Percentiles rank a stretch among this genome's conserved stretches.
Evolutionary conservation across 2,888 invertebrate species (phyloP).

Genomic region (Cantharis flavilabris): DNA sequence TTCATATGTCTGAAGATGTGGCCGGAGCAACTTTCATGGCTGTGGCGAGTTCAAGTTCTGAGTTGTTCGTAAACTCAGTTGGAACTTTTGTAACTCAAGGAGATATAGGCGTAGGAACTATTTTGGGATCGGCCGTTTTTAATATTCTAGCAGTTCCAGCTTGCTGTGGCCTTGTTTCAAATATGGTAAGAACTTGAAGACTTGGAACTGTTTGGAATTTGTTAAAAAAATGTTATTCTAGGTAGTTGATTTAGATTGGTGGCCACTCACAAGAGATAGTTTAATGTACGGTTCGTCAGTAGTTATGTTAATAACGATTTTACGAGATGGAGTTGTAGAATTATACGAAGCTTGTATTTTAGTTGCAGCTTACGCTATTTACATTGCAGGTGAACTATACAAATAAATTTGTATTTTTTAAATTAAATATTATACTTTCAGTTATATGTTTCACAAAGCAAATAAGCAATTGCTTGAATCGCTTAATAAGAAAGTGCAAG

Average conservation of each 20-base stretch:
- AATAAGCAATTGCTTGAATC: conserved; percentile 60
- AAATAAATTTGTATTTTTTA: background rate
- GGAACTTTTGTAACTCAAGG: conserved; percentile 80
- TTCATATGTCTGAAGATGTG: conserved; percentile 71
- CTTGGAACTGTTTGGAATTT: background rate
- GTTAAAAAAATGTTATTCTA: conserved; percentile 45
- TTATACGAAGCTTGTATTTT: conserved; percentile 78
- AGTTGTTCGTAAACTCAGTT: conserved; percentile 83
- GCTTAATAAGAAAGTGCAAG: conserved; percentile 57
- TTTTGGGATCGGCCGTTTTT: conserved; percentile 80
- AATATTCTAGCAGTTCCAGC: conserved; percentile 79
- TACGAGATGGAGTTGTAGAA: conserved; percentile 72
- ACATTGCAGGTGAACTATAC: conserved; percentile 72
- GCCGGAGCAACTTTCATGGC: conserved; percentile 93
- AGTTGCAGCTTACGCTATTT: conserved; percentile 70
- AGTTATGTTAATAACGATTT: conserved; percentile 67
- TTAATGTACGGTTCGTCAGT: conserved; percentile 75
- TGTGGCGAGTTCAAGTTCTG: conserved; percentile 84
- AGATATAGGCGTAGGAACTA: conserved; percentile 75
- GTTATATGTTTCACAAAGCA: conserved; percentile 71
- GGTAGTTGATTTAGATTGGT: conserved; percentile 74
- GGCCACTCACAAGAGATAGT: conserved; percentile 77
- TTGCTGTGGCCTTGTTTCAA: conserved; percentile 70
- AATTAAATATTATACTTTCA: conserved; percentile 44
- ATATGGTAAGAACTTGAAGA: conserved; percentile 54